Conservation (phyloP, 2,113 vertebrate genomes). For the Aspiorhynchus laticeps region DNA sequence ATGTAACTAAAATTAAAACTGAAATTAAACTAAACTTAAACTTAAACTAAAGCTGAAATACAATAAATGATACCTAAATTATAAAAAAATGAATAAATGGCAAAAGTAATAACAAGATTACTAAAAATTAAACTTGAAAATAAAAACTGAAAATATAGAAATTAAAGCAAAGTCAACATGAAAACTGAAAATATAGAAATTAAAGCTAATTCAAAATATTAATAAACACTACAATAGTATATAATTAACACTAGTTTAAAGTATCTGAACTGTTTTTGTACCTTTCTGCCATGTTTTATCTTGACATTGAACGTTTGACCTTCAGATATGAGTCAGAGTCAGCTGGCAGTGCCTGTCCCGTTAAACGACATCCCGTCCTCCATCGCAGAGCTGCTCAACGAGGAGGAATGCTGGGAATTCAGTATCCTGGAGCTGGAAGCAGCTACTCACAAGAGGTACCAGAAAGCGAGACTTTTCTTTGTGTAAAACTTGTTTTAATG, state of each 20-base stretch:
- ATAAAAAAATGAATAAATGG: no score
- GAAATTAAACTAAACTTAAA: no score
- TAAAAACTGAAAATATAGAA: no score
- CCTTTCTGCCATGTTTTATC: neutral
- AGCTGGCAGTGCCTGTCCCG: conserved; percentile 83
- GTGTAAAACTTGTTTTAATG: neutral
- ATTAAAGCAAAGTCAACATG: no score
- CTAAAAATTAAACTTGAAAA: no score
- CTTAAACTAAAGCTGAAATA: no score
- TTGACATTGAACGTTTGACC: neutral
- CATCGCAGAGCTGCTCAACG: conserved; percentile 85
- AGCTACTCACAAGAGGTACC: conserved; percentile 91
- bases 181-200: no score
- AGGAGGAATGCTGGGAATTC: conserved; percentile 95
- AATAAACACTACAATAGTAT: no score
- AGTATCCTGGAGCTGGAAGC: conserved; percentile 94
- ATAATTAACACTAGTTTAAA: neutral
- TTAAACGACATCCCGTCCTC: conserved; percentile 85
- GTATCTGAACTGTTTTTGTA: neutral
- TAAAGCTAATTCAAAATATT: no score
- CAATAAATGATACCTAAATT: no score
- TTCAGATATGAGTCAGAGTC: conserved; percentile 85
- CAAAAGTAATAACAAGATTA: no score
- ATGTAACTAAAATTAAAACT: no score
- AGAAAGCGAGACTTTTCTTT: neutral